Percentiles rank a stretch among this genome's conserved stretches.
phyloP scores from a whole-genome alignment of 2,888 invertebrate species.

The Terebella lapidaria region DNA sequence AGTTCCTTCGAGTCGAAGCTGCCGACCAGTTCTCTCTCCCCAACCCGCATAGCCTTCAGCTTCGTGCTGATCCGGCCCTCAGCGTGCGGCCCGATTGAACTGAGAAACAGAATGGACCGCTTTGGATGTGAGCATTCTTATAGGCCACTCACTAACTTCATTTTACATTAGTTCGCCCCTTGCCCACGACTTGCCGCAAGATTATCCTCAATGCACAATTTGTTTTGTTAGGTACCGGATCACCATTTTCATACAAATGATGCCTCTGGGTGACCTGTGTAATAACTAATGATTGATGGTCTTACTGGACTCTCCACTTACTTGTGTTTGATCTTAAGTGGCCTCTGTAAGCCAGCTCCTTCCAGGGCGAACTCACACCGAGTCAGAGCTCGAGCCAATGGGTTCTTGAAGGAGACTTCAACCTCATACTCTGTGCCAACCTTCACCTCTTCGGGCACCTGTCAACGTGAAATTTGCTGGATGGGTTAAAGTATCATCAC shows the following conservation, averaged over 20 bases:
- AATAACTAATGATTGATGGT: too few species aligned
- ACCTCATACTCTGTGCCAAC: slow-evolving; percentile 53
- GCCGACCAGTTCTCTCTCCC: slow-evolving; percentile 16
- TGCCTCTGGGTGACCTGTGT: too few species aligned
- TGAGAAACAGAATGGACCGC: too few species aligned
- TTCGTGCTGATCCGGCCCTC: slow-evolving; percentile 11
- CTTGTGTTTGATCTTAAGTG: slow-evolving; percentile 16
- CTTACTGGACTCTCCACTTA: slow-evolving; percentile 9
- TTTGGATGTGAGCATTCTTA: too few species aligned
- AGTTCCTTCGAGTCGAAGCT: slow-evolving; percentile 21
- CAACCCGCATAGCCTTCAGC: slow-evolving; percentile 14
- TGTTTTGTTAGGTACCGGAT: too few species aligned
- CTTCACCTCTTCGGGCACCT: slow-evolving; percentile 64
- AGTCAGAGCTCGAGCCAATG: slow-evolving; percentile 63
- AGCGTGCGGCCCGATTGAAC: slow-evolving; percentile 1
- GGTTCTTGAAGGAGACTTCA: slow-evolving; percentile 56
- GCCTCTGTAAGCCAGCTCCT: slow-evolving; percentile 60
- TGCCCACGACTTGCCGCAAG: too few species aligned
- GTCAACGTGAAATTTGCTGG: slow-evolving; percentile 14
- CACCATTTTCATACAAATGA: too few species aligned
- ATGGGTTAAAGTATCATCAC: neutral
- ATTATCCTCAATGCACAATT: too few species aligned
- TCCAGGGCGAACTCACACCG: slow-evolving; percentile 68
- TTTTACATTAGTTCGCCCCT: too few species aligned
- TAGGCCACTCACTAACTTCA: too few species aligned